Evolutionary conservation across 2,797 vertebrate species (phyloP).

Genomic region (Fundulus diaphanus): DNA sequence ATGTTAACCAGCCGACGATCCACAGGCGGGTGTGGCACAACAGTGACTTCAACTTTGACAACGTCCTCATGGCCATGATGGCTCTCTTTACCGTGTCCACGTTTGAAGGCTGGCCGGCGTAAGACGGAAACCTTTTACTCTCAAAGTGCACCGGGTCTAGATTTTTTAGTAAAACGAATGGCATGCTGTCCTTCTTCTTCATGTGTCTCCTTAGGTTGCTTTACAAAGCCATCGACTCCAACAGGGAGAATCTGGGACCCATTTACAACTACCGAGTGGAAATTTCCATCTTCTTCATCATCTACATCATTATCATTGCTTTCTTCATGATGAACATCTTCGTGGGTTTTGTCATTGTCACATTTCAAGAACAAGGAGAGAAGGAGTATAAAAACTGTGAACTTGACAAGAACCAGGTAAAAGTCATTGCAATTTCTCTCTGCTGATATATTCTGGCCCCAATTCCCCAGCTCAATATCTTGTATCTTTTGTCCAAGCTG

Average conservation of each 20-base stretch:
- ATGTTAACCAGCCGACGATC: conserved; percentile 92
- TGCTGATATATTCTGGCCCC: not conserved
- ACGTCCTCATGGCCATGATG: conserved; percentile 99
- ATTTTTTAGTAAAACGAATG: not conserved
- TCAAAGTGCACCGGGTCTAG: not conserved
- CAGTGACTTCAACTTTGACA: conserved; percentile 99
- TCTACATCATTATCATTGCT: conserved; percentile 99
- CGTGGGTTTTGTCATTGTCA: conserved; percentile 99
- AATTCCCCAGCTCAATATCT: not conserved
- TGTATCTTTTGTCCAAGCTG: not conserved
- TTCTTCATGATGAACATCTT: conserved; percentile 99
- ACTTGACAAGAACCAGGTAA: conserved; percentile 99
- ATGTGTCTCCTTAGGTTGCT: conserved; percentile 84
- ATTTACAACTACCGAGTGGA: conserved; percentile 98
- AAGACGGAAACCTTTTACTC: conserved; percentile 70
- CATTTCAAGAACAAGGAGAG: conserved; percentile 99
- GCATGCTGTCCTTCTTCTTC: not conserved
- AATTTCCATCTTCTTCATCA: conserved; percentile 99
- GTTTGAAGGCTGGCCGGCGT: conserved; percentile 99
- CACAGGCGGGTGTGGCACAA: conserved; percentile 94
- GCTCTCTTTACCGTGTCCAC: conserved; percentile 98
- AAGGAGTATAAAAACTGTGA: conserved; percentile 99
- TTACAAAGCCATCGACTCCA: conserved; percentile 98
- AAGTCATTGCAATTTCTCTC: conserved; percentile 32
- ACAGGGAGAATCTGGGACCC: conserved; percentile 94